These are phyloP conservation scores for Cephalopterus ornatus DNA, from an alignment of 2,113 vertebrate genomes.

Conservation along the genomic window DNA sequence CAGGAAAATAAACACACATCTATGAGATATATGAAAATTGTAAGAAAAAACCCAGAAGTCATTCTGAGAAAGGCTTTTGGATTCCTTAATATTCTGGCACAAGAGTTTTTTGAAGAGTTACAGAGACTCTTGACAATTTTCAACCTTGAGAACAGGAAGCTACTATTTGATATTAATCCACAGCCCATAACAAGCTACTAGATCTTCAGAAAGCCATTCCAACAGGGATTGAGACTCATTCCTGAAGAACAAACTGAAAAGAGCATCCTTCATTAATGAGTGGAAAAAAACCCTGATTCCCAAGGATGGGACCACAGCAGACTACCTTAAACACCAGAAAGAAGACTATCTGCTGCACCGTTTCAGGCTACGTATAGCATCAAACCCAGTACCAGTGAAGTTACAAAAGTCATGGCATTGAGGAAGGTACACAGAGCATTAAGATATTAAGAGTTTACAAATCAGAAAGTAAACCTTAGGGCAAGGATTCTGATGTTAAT, in stretches of 20 bases:
- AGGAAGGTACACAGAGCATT: neutral
- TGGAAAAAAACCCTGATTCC: neutral
- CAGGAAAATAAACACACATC: neutral
- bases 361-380: neutral
- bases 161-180: neutral
- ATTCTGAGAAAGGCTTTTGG: neutral
- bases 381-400: neutral
- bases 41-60: neutral
- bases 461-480: neutral
- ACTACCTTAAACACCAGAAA: neutral
- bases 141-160: neutral
- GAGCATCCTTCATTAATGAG: neutral
- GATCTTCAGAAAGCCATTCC: neutral
- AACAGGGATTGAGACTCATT: neutral
- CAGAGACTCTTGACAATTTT: neutral
- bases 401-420: rapidly evolving
- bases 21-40: neutral
- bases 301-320: neutral
- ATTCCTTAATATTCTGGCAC: neutral
- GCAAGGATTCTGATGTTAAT: neutral
- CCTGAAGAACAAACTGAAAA: neutral
- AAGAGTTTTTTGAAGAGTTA: neutral
- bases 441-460: neutral
- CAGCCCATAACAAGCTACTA: neutral
- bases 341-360: neutral